Percentiles rank a stretch among this genome's conserved stretches.
phyloP scores from a whole-genome alignment of 2,888 invertebrate genomes.

The Agrypnus murinus region DNA sequence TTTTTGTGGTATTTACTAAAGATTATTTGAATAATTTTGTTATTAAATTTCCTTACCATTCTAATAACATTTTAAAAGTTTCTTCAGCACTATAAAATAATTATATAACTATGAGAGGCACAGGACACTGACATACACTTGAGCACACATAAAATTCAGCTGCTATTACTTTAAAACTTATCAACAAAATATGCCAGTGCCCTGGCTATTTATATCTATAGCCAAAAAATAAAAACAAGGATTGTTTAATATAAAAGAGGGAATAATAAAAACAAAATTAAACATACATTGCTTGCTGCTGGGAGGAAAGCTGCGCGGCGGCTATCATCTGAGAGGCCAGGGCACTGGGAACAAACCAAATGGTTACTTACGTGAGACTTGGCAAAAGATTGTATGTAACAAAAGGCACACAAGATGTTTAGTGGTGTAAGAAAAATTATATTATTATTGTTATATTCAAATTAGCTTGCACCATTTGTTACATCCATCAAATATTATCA shows the following conservation, averaged over 20 bases:
- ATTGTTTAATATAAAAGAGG: slow-evolving; percentile 30
- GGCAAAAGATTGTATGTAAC: slow-evolving; percentile 47
- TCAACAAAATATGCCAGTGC: slow-evolving; percentile 83
- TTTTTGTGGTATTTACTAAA: too few relatives aligned
- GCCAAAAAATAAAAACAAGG: slow-evolving; percentile 37
- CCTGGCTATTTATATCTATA: slow-evolving; percentile 79
- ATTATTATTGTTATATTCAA: too few relatives aligned
- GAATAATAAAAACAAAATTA: slow-evolving; percentile 52
- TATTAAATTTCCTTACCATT: too few relatives aligned
- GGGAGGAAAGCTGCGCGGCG: slow-evolving; percentile 92
- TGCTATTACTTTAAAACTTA: slow-evolving; percentile 42
- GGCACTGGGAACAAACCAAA: slow-evolving; percentile 88
- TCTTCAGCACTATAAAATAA: too few relatives aligned
- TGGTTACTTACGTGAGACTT: slow-evolving; percentile 62
- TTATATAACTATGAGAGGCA: slow-evolving; percentile 59
- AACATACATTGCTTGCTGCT: slow-evolving; percentile 96
- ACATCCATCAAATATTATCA: slow-evolving; percentile 52
- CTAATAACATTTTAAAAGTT: too few relatives aligned
- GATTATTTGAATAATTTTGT: too few relatives aligned
- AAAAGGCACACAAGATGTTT: slow-evolving; percentile 30
- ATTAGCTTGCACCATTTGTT: slow-evolving; percentile 39
- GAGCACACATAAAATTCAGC: slow-evolving; percentile 16
- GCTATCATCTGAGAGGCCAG: slow-evolving; percentile 98
- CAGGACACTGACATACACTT: slow-evolving; percentile 71
- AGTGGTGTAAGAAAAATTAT: background rate